These are phyloP conservation scores for Trematomus bernacchii DNA, from an alignment of 2,797 vertebrate genomes.

Conservation along the genomic window DNA sequence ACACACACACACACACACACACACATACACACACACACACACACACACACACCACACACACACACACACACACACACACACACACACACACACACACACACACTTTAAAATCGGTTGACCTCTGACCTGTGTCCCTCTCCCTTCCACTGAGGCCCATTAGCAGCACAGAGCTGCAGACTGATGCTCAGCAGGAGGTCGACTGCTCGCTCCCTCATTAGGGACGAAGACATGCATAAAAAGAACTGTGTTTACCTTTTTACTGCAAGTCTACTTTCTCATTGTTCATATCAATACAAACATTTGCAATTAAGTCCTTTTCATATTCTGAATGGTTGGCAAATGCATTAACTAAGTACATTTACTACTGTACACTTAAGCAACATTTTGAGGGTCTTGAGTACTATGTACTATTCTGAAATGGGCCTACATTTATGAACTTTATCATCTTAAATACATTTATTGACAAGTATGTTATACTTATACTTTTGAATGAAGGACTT, in stretches of 20 bases:
- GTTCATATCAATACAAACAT: background rate
- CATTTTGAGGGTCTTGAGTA: too few relatives aligned
- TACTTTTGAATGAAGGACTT: too few relatives aligned
- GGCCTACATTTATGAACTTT: too few relatives aligned
- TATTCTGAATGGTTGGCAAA: background rate
- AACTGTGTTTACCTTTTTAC: background rate
- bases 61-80: too few relatives aligned
- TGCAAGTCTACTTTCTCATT: background rate
- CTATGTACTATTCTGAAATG: too few relatives aligned
- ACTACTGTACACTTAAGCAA: too few relatives aligned
- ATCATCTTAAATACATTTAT: too few relatives aligned
- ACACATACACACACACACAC: too few relatives aligned
- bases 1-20: too few relatives aligned
- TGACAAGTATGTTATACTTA: too few relatives aligned
- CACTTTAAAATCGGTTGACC: conserved; percentile 30
- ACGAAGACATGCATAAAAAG: background rate
- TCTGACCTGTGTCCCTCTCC: conserved; percentile 52
- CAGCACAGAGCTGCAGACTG: conserved; percentile 11
- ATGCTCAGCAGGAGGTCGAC: background rate
- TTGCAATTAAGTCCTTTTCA: background rate
- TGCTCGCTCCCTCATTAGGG: conserved; percentile 23
- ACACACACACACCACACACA: background rate
- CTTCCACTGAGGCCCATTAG: conserved; percentile 34
- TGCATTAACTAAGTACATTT: background rate
- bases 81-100: background rate